A percentile compares a stretch with the other conserved stretches of the same genome.
Conservation (phyloP, 2,113 vertebrate species). For the Toxotes jaculatrix region DNA sequence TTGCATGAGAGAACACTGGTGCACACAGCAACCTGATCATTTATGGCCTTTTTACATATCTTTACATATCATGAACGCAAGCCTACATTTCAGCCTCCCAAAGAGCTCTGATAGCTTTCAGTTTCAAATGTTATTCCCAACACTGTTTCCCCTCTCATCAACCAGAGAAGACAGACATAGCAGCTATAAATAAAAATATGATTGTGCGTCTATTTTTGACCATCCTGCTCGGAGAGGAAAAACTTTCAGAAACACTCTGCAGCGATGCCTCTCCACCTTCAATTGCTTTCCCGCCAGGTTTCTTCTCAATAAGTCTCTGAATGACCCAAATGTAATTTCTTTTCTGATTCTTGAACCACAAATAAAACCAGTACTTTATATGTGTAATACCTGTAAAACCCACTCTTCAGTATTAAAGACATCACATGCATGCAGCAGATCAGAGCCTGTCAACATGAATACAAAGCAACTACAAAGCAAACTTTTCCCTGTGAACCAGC, state of each 20-base stretch:
- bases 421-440: neutral
- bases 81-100: neutral
- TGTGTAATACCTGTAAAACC: no score
- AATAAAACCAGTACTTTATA: neutral
- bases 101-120: neutral
- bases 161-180: conserved; percentile 12
- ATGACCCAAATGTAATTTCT: neutral
- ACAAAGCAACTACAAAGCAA: neutral
- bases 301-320: neutral
- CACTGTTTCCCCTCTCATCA: conserved; percentile 12
- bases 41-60: conserved; percentile 57
- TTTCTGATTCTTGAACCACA: neutral
- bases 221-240: neutral
- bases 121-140: neutral
- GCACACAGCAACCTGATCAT: conserved; percentile 37
- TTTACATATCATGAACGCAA: conserved; percentile 51
- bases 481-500: conserved; percentile 29
- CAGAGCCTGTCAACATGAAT: neutral
- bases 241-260: conserved; percentile 13
- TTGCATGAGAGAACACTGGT: conserved; percentile 36
- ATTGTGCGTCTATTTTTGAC: conserved; percentile 30
- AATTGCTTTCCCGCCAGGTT: conserved; percentile 19
- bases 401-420: no score
- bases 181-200: conserved; percentile 49
- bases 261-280: neutral